Evolutionary conservation across 2,888 invertebrate genomes (phyloP).

Genomic region (Orthonychiurus folsomi): DNA sequence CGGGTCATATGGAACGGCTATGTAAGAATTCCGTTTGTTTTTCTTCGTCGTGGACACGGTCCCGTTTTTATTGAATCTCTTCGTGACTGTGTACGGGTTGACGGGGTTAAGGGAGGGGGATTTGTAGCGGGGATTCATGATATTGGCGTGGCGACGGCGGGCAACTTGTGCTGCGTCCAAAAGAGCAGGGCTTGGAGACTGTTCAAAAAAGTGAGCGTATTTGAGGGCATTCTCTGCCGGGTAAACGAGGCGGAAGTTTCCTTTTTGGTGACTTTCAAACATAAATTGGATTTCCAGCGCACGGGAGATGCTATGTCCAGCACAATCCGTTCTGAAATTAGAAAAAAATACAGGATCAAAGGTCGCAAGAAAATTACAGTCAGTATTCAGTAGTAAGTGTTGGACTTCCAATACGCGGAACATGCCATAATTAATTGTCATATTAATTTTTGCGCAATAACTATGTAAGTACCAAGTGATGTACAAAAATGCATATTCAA

Average conservation of each 20-base stretch:
- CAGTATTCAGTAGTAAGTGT: background rate
- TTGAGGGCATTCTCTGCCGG: constrained; percentile 18
- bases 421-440: no score
- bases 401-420: no score
- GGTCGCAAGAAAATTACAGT: background rate
- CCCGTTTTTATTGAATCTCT: background rate
- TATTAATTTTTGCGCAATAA: no score
- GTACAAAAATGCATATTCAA: no score
- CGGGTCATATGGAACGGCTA: background rate
- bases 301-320: constrained; percentile 14
- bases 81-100: background rate
- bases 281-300: constrained; percentile 51
- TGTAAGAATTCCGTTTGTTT: background rate
- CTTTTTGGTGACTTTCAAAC: constrained; percentile 64
- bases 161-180: background rate
- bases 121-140: background rate
- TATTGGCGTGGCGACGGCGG: background rate
- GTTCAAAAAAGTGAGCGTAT: background rate
- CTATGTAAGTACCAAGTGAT: no score
- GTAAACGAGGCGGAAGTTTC: constrained; percentile 53
- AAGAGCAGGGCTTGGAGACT: background rate
- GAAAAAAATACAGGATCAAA: constrained; percentile 2
- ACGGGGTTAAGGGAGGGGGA: background rate
- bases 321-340: constrained; percentile 7
- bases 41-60: background rate